Percentiles rank a stretch among this genome's conserved stretches.
Conservation (phyloP, 1,140 invertebrate genomes). For the Tetragnatha versicolor region DNA sequence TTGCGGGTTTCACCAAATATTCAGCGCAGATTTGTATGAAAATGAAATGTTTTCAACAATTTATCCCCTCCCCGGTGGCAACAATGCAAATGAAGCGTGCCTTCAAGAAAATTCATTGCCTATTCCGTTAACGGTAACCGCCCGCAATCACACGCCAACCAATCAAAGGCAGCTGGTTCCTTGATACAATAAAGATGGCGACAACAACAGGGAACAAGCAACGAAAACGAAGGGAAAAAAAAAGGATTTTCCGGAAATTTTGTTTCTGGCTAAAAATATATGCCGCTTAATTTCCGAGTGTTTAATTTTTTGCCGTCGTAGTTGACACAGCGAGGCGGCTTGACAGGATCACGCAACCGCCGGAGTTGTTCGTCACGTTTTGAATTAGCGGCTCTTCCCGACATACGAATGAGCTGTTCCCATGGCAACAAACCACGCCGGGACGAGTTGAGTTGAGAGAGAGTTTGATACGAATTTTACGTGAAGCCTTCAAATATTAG, state of each 20-base stretch:
- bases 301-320: slow-evolving; percentile 42
- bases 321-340: slow-evolving; percentile 44
- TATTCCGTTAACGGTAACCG: slow-evolving; percentile 30
- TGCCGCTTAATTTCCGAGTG: slow-evolving; percentile 51
- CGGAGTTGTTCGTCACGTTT: slow-evolving; percentile 18
- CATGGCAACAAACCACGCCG: slow-evolving; percentile 18
- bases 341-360: slow-evolving; percentile 14
- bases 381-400: slow-evolving; percentile 18
- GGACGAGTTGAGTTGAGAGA: neutral
- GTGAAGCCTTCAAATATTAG: neutral
- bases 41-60: too few species aligned
- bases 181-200: neutral
- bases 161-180: slow-evolving; percentile 14
- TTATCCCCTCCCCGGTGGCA: too few species aligned
- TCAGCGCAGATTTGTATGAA: too few species aligned
- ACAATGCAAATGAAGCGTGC: too few species aligned
- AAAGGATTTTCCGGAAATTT: slow-evolving; percentile 9
- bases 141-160: slow-evolving; percentile 17
- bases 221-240: neutral
- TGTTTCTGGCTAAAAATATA: slow-evolving; percentile 48
- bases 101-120: slow-evolving; percentile 21
- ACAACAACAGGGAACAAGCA: neutral
- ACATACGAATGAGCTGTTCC: slow-evolving; percentile 47
- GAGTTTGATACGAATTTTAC: neutral
- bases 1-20: too few species aligned